Conservation (phyloP, 2,888 invertebrate species). For the Pristionchus arcanus region DNA sequence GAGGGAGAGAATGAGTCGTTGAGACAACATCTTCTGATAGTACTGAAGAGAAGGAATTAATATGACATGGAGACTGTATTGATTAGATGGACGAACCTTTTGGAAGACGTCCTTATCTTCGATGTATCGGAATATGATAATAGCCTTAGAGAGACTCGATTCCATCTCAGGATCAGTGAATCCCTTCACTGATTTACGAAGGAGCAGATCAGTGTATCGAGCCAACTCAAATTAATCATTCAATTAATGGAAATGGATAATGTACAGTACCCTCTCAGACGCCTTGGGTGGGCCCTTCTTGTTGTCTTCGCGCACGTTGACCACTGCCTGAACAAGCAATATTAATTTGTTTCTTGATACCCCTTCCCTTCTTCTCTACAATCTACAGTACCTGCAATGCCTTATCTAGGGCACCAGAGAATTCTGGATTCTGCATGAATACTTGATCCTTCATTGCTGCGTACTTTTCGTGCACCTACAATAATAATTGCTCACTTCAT, state of each 20-base stretch:
- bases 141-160: conserved; percentile 83
- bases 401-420: conserved; percentile 94
- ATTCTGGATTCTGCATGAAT: conserved; percentile 93
- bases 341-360: neutral
- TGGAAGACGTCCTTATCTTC: conserved; percentile 99
- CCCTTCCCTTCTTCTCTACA: neutral
- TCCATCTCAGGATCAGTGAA: conserved; percentile 87
- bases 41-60: conserved; percentile 82
- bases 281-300: conserved; percentile 65
- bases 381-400: conserved; percentile 67
- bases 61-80: neutral
- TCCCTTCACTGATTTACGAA: conserved; percentile 91
- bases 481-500: neutral
- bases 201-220: conserved; percentile 91
- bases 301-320: conserved; percentile 72
- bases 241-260: neutral
- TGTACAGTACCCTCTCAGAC: conserved; percentile 66
- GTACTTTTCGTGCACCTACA: conserved; percentile 90
- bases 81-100: conserved; percentile 82
- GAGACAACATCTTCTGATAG: conserved; percentile 93
- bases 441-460: conserved; percentile 90
- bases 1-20: conserved; percentile 93
- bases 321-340: conserved; percentile 64
- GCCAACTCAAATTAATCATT: conserved; percentile 82
- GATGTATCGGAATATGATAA: conserved; percentile 97